phyloP scores from a whole-genome alignment of 2,888 invertebrate species.

The Norana najaformis region DNA sequence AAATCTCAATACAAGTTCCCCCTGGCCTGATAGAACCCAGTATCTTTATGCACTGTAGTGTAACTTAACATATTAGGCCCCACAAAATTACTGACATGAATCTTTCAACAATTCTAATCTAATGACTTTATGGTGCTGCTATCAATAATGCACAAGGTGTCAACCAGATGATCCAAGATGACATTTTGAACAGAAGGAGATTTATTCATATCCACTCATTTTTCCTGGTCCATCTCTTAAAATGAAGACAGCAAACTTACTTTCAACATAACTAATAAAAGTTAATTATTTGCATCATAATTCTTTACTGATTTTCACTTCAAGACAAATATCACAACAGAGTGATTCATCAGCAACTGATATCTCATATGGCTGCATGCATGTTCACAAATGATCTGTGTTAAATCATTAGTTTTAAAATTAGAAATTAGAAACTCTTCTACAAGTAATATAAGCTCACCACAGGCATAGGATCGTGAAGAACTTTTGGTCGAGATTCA shows the following conservation, averaged over 20 bases:
- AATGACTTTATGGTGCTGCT: background rate
- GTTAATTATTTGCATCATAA: too few relatives aligned
- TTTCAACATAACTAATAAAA: too few relatives aligned
- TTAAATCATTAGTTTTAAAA: background rate
- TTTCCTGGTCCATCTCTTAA: too few relatives aligned
- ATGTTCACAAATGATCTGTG: background rate
- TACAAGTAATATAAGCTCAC: constrained; percentile 50
- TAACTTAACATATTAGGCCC: background rate
- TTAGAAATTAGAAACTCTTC: background rate
- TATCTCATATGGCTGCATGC: too few relatives aligned
- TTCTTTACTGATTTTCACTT: too few relatives aligned
- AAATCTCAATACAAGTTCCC: background rate
- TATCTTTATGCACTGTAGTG: background rate
- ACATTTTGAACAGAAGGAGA: too few relatives aligned
- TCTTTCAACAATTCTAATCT: background rate
- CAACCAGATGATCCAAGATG: too few relatives aligned
- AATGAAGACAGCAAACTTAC: too few relatives aligned
- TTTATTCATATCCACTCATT: too few relatives aligned
- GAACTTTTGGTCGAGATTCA: constrained; percentile 80
- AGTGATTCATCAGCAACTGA: too few relatives aligned
- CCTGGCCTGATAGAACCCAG: background rate
- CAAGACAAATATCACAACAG: too few relatives aligned
- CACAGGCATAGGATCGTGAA: constrained; percentile 79
- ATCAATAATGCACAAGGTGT: too few relatives aligned
- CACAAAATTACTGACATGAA: background rate